Conservation (phyloP, 2,888 invertebrate species). For the Cantharis rufa region DNA sequence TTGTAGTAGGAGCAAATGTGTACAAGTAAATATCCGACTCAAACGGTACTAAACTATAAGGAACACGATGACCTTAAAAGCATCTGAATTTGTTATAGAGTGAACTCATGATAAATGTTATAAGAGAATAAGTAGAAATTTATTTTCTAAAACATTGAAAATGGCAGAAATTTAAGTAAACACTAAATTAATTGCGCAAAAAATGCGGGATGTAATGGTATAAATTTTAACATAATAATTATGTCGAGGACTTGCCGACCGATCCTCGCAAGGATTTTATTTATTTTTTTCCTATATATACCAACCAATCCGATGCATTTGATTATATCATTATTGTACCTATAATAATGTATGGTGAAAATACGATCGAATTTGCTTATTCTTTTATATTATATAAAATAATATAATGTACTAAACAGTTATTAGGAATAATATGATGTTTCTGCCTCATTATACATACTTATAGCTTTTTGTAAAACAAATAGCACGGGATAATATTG, state of each 20-base stretch:
- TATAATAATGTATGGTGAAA: too few species aligned
- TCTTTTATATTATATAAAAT: background rate
- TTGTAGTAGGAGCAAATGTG: background rate
- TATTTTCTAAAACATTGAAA: background rate
- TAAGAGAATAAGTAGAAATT: constrained; percentile 6
- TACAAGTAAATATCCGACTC: constrained; percentile 35
- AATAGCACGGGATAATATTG: constrained; percentile 25
- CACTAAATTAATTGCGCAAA: background rate
- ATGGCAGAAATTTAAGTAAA: background rate
- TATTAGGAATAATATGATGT: constrained; percentile 7
- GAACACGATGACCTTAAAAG: constrained; percentile 16
- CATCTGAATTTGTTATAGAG: constrained; percentile 27
- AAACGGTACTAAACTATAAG: constrained; percentile 27
- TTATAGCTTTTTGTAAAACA: constrained; percentile 24
- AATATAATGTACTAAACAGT: background rate
- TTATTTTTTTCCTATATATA: background rate
- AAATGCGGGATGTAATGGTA: background rate
- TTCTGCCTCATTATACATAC: constrained; percentile 19
- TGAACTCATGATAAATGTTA: constrained; percentile 16
- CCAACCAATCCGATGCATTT: background rate
- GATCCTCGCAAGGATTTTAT: background rate
- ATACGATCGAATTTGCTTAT: background rate
- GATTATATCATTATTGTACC: background rate
- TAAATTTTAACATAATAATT: background rate
- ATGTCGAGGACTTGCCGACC: background rate